phyloP scores from a whole-genome alignment of 2,113 vertebrate genomes.

The Vulpes vulpes region DNA sequence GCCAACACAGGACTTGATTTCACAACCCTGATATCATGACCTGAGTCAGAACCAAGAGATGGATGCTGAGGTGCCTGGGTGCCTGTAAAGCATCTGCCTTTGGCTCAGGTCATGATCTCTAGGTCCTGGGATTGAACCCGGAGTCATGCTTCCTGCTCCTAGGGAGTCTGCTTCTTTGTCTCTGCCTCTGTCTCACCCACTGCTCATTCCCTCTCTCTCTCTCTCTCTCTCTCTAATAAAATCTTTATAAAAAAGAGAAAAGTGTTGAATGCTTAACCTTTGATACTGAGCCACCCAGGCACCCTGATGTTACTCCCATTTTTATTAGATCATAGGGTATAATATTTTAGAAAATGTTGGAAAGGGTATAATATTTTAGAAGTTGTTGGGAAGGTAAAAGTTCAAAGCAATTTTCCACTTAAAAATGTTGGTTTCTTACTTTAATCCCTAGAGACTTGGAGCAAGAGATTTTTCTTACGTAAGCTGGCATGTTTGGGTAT shows the following conservation, averaged over 20 bases:
- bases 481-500: not conserved
- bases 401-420: constrained; percentile 19
- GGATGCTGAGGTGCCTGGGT: not conserved
- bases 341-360: constrained; percentile 31
- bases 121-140: too few relatives aligned
- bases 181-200: too few relatives aligned
- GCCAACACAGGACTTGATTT: not conserved
- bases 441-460: not conserved
- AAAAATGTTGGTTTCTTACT: constrained; percentile 29
- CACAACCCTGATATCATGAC: not conserved
- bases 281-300: not conserved
- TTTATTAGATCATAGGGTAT: not conserved
- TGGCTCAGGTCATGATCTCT: too few relatives aligned
- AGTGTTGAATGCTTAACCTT: not conserved
- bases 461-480: constrained; percentile 27
- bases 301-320: not conserved
- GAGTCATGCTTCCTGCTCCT: too few relatives aligned
- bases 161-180: too few relatives aligned
- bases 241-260: too few relatives aligned
- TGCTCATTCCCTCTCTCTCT: too few relatives aligned
- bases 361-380: constrained; percentile 25
- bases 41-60: not conserved
- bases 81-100: too few relatives aligned
- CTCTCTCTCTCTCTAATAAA: too few relatives aligned
- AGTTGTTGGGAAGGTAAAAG: not conserved